Base-by-base conservation (phyloP, 2,113 vertebrate genomes). In the Panthera leo region DNA sequence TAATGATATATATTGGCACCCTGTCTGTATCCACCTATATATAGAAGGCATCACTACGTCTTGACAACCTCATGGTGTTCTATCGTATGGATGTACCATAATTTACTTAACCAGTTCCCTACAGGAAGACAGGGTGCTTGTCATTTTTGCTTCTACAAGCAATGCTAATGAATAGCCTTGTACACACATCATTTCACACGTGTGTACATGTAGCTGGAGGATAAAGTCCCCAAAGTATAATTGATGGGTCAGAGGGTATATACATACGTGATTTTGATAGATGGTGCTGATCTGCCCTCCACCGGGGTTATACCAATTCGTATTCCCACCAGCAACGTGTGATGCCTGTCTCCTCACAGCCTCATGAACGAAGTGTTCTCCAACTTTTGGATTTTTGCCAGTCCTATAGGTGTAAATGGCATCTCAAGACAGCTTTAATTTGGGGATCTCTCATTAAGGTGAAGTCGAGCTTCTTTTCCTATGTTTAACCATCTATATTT, bases 241-340 rank as follows among this genome's bases (percentile, higher is more conserved):
- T 86, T 93, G 88, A 76, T 82, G 48, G 95, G 91, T 98, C 95
- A 94, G 71, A 96, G 94, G 91, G 58, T 95, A 31, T 55, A 91
- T 85, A 92, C 93, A 93, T 92, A 85, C 79, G 67, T 79, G 70
- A 93, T 97, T 95, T 97, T 98, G 95, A 96, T 96, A 89, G 95
- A 97, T 97, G 95, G 89, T 85, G 89, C 79, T 94, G 92, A 96
- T 90, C 91, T 94, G 82, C 65, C 75, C 96, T 95, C 67, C 53
- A 23, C 85, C 88, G 48, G 70, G 80, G 95, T 97, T 88, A 88
- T 70, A 83, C 58, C 89, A 97, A 80, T 87, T 91, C 42, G 1
- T 53, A 70, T 75, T 68, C 87, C 65, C 93, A 85, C 51, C n/a
- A 90, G 92, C 84, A 39, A 36, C 14, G 9, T 12, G 5, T 14